phyloP scores from a whole-genome alignment of 2,797 vertebrate species.

The Pachyuromys duprasi region DNA sequence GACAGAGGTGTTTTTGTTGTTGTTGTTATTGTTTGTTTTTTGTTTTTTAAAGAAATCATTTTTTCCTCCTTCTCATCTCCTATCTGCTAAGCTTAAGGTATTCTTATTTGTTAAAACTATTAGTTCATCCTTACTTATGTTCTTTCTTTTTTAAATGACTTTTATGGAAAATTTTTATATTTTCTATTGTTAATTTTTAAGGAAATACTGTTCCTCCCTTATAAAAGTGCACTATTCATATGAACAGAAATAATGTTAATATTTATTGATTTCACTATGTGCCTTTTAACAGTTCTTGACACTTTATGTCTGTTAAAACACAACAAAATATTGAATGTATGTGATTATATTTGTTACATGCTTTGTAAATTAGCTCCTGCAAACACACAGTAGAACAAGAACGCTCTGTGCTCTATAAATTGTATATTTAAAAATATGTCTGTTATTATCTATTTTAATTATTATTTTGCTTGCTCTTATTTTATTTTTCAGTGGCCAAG shows the following conservation, averaged over 20 bases:
- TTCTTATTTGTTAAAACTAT: neutral
- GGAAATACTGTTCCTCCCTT: neutral
- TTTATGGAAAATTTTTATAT: neutral
- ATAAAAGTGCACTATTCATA: neutral
- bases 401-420: neutral
- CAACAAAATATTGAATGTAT: neutral
- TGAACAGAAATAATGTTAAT: neutral
- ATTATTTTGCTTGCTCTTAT: neutral
- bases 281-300: neutral
- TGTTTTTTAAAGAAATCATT: too few species aligned
- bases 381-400: neutral
- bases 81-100: neutral
- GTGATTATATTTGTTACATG: neutral
- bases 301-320: neutral
- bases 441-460: neutral
- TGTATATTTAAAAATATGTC: neutral
- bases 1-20: neutral
- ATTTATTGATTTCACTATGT: neutral
- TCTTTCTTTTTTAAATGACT: neutral
- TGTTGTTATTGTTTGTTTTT: too few species aligned
- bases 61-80: neutral
- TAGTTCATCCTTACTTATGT: neutral
- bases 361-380: neutral
- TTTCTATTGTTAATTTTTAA: neutral
- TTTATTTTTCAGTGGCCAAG: neutral